These are phyloP conservation scores for Drosophila micromelanica DNA, from an alignment of 1,140 invertebrate genomes.

Conservation along the genomic window DNA sequence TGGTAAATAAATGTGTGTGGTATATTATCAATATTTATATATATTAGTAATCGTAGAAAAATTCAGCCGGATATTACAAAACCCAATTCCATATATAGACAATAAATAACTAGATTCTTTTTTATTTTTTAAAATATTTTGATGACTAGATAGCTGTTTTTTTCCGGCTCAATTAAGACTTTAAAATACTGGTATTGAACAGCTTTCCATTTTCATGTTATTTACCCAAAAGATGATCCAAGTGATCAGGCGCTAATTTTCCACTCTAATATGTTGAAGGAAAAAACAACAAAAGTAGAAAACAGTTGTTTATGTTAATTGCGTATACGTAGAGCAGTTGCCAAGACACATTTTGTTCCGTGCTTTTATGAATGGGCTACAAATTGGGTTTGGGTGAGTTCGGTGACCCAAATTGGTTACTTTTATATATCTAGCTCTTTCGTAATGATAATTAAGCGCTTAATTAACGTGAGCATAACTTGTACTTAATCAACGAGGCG, in stretches of 20 bases:
- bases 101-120: too few species aligned
- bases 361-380: slow-evolving; percentile 25
- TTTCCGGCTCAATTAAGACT: background rate
- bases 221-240: slow-evolving; percentile 52
- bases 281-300: slow-evolving; percentile 35
- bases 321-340: slow-evolving; percentile 46
- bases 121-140: too few species aligned
- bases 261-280: slow-evolving; percentile 32
- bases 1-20: too few species aligned
- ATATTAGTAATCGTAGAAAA: too few species aligned
- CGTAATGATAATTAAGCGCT: slow-evolving; percentile 51
- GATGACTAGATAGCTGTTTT: too few species aligned
- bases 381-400: slow-evolving; percentile 61
- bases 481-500: slow-evolving; percentile 47
- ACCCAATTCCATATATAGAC: too few species aligned
- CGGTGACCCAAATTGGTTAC: slow-evolving; percentile 52
- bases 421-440: slow-evolving; percentile 4
- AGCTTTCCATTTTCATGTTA: slow-evolving; percentile 63
- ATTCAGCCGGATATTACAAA: too few species aligned
- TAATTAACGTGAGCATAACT: slow-evolving; percentile 66
- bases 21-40: too few species aligned
- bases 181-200: slow-evolving; percentile 13
- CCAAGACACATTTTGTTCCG: slow-evolving; percentile 19
- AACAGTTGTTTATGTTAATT: slow-evolving; percentile 78
- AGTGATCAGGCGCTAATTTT: slow-evolving; percentile 73